A percentile compares a stretch with the other conserved stretches of the same genome.
Evolutionary conservation across 2,797 vertebrate genomes (phyloP).

Genomic region (Phyllotis vaccarum): DNA sequence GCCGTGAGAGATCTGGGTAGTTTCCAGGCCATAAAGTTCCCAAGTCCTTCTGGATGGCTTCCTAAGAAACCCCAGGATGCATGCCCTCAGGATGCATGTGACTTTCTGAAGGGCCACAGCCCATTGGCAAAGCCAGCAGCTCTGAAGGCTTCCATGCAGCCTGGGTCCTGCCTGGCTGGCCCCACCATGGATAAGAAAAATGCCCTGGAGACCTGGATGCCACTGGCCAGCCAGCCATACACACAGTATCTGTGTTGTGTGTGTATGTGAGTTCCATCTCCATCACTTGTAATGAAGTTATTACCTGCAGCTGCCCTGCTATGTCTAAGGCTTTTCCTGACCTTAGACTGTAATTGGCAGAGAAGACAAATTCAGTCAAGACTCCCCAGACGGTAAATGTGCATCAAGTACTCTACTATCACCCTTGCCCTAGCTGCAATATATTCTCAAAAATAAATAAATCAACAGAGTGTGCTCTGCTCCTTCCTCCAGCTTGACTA

Average conservation of each 20-base stretch:
- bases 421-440: neutral
- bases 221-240: neutral
- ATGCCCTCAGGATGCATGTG: neutral
- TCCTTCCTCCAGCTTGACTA: neutral
- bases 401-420: neutral
- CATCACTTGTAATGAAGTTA: too few species aligned
- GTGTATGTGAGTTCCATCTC: neutral
- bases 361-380: neutral
- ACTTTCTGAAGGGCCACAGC: neutral
- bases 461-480: neutral
- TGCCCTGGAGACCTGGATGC: neutral
- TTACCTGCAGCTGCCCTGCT: neutral
- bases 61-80: neutral
- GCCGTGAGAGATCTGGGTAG: neutral
- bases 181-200: neutral
- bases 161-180: neutral
- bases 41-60: neutral
- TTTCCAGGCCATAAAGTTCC: constrained; percentile 7
- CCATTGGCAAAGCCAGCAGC: neutral
- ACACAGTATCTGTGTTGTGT: neutral
- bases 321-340: neutral
- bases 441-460: neutral
- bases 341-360: neutral
- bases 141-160: neutral
- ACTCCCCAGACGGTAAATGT: too few species aligned